A percentile compares a stretch with the other conserved stretches of the same genome.
phyloP scores from a whole-genome alignment of 2,113 vertebrate species.

The Neoarius graeffei region DNA sequence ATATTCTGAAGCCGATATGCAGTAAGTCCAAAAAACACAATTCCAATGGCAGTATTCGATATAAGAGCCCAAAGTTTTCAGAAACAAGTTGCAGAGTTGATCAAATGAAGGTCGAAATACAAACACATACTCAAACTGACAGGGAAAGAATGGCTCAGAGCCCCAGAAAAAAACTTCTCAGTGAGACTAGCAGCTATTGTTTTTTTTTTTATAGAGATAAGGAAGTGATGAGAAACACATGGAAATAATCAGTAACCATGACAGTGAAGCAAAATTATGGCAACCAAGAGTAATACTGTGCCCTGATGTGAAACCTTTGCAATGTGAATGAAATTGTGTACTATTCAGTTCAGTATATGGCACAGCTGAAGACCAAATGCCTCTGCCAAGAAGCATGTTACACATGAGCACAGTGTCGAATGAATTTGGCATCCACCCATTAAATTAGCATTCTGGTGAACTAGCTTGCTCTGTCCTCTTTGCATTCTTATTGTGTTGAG shows the following conservation, averaged over 20 bases:
- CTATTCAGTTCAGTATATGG: slow-evolving; percentile 16
- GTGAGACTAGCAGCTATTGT: neutral
- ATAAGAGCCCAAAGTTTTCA: neutral
- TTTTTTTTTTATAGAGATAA: neutral
- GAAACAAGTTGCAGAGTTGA: neutral
- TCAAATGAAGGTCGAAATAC: neutral
- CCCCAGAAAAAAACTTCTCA: neutral
- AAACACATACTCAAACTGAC: neutral
- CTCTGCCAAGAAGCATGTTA: slow-evolving; percentile 33
- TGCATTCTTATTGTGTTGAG: slow-evolving; percentile 68
- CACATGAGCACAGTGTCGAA: slow-evolving; percentile 60
- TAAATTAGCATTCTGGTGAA: slow-evolving; percentile 70
- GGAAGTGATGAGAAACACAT: neutral
- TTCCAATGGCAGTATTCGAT: neutral
- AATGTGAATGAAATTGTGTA: slow-evolving; percentile 9
- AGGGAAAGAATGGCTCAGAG: neutral
- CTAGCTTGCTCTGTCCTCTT: slow-evolving; percentile 68
- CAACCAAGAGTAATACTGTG: neutral
- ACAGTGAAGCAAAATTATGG: neutral
- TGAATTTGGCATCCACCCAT: slow-evolving; percentile 61
- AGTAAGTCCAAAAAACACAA: neutral
- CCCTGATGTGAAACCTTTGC: neutral
- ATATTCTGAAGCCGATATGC: neutral
- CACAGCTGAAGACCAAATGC: slow-evolving; percentile 24
- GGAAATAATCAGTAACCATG: neutral